phyloP scores from a whole-genome alignment of 92 coral and sea anemone species.

The Zoanthus solanderi region DNA sequence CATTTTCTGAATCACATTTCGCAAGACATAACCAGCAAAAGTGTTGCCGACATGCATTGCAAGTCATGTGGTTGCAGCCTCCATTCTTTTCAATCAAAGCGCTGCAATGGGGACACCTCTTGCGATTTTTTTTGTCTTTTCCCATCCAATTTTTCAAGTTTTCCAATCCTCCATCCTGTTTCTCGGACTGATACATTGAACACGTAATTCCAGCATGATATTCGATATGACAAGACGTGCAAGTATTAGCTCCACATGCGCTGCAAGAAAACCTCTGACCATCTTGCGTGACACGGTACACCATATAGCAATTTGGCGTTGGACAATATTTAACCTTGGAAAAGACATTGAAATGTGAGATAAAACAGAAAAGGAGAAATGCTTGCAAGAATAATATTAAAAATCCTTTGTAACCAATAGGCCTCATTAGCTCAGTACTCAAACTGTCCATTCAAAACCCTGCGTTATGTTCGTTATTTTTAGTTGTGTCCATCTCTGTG shows the following conservation, averaged over 20 bases:
- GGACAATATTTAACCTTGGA: slow-evolving; percentile 75
- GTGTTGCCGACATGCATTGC: slow-evolving; percentile 72
- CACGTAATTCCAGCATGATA: slow-evolving; percentile 85
- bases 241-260: slow-evolving; percentile 69
- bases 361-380: too few species aligned
- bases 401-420: too few species aligned
- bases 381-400: too few species aligned
- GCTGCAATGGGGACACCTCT: slow-evolving; percentile 80
- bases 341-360: too few species aligned
- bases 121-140: slow-evolving; percentile 63
- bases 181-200: slow-evolving; percentile 73
- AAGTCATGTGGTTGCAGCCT: slow-evolving; percentile 86
- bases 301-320: slow-evolving; percentile 89
- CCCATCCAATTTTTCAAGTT: slow-evolving; percentile 69
- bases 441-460: too few species aligned
- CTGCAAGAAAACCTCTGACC: slow-evolving; percentile 78
- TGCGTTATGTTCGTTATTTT: too few species aligned
- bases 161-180: slow-evolving; percentile 59
- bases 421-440: too few species aligned
- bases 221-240: slow-evolving; percentile 82
- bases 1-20: slow-evolving; percentile 52
- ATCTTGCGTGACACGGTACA: slow-evolving; percentile 74
- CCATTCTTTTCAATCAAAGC: slow-evolving; percentile 75
- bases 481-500: too few species aligned
- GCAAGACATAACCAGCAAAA: slow-evolving; percentile 86